Conservation (phyloP, 2,113 vertebrate species). For the Phodopus roborovskii region DNA sequence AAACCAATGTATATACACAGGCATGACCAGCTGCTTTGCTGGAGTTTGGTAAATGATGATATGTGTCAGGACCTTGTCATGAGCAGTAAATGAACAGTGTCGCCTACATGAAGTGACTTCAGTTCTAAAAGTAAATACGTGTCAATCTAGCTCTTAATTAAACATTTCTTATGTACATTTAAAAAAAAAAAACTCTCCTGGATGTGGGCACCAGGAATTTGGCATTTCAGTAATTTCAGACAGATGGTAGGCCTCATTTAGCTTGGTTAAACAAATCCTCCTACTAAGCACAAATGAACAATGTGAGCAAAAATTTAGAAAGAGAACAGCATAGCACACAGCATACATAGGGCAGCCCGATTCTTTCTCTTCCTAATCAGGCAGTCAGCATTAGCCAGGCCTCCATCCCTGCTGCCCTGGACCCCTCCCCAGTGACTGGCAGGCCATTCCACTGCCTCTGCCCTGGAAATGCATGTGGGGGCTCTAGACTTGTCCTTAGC, state of each 20-base stretch:
- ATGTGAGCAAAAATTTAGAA: neutral
- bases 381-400: neutral
- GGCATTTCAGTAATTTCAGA: conserved; percentile 9
- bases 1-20: neutral
- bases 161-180: neutral
- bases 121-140: conserved; percentile 25
- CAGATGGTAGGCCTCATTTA: conserved; percentile 52
- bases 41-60: neutral
- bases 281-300: conserved; percentile 11
- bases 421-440: neutral
- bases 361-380: neutral
- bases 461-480: neutral
- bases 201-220: conserved; percentile 6
- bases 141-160: conserved; percentile 20
- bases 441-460: neutral
- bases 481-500: too few species aligned
- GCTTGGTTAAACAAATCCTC: conserved; percentile 29
- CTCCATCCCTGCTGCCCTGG: neutral
- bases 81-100: neutral
- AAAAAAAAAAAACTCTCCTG: neutral
- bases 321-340: neutral
- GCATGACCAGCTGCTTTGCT: neutral
- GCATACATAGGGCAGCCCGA: neutral
- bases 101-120: neutral
- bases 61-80: neutral